Conservation (phyloP, 2,797 vertebrate genomes). For the Pseudomugil tenellus region DNA sequence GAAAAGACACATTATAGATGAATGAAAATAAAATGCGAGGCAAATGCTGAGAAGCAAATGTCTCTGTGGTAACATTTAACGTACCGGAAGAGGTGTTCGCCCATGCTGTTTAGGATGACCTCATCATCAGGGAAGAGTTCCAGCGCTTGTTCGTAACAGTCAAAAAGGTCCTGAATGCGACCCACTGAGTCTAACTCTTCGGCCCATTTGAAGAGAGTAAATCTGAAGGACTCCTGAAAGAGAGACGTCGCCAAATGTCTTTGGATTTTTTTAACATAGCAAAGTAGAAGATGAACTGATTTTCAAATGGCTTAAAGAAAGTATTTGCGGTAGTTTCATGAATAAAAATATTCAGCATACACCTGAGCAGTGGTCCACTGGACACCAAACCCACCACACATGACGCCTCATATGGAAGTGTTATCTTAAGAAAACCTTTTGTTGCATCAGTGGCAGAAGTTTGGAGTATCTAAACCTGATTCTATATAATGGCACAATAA, state of each 20-base stretch:
- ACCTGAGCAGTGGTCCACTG: not conserved
- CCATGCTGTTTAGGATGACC: conserved; percentile 97
- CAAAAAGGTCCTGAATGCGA: conserved; percentile 93
- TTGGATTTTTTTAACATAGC: not conserved
- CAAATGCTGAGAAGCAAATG: not conserved
- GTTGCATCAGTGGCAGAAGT: not conserved
- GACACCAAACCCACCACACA: not conserved
- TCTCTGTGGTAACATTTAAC: not conserved
- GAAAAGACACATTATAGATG: not conserved
- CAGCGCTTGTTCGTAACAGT: conserved; percentile 95
- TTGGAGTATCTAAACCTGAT: not conserved
- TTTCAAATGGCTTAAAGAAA: not conserved
- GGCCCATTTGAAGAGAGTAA: conserved; percentile 94
- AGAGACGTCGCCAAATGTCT: not conserved
- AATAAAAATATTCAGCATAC: not conserved
- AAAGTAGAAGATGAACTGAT: not conserved
- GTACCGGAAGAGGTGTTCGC: conserved; percentile 97
- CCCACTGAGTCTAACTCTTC: conserved; percentile 92
- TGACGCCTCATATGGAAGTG: not conserved
- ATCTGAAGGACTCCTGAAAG: conserved; percentile 93
- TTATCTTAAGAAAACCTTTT: not conserved
- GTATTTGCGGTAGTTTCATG: not conserved
- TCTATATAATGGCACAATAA: not conserved
- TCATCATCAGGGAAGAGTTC: conserved; percentile 93
- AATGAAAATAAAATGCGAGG: not conserved